Conservation (phyloP, 92 coral and sea anemone species). For the Nematostella vectensis region DNA sequence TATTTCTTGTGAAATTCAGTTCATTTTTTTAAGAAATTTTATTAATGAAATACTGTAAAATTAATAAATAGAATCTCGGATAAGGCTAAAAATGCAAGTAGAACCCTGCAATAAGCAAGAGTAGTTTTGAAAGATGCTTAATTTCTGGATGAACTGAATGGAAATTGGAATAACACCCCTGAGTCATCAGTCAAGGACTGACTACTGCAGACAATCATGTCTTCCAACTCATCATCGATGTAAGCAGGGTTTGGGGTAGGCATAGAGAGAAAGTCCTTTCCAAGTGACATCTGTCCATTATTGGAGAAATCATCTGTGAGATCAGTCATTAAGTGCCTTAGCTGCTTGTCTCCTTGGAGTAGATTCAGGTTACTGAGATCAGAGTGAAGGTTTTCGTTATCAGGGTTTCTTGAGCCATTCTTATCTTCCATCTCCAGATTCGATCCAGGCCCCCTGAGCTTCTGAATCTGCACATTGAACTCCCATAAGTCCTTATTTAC, state of each 20-base stretch:
- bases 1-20: no score
- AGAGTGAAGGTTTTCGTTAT: not conserved
- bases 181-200: not conserved
- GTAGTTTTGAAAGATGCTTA: no score
- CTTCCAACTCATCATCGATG: not conserved
- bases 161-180: not conserved
- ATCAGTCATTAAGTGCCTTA: not conserved
- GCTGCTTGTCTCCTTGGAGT: not conserved
- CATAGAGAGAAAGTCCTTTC: not conserved
- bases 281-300: no score
- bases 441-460: constrained; percentile 3
- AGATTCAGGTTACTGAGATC: not conserved
- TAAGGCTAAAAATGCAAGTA: no score
- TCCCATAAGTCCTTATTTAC: constrained; percentile 22
- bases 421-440: not conserved
- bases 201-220: not conserved
- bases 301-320: no score
- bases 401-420: not conserved
- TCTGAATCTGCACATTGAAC: constrained; percentile 15
- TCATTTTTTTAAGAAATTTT: no score
- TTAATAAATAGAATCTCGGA: no score
- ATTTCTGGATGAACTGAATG: no score
- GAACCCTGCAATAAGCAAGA: no score
- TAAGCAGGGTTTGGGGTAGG: not conserved
- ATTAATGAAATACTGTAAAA: no score